Percentiles rank a stretch among this genome's conserved stretches.
Evolutionary conservation across 2,113 vertebrate species (phyloP).

Genomic region (Barnardius zonarius): DNA sequence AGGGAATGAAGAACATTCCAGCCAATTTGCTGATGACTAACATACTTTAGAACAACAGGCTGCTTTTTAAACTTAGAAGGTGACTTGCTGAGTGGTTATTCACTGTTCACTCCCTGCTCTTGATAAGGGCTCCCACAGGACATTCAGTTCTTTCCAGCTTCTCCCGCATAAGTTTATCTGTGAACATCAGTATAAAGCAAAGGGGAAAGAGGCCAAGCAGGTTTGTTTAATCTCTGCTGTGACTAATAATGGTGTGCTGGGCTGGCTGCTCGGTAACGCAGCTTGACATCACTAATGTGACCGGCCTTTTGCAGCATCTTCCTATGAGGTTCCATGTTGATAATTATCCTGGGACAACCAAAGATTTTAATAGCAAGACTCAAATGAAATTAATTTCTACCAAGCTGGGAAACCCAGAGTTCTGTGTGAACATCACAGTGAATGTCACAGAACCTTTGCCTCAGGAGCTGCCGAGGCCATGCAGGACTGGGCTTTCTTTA

Average conservation of each 20-base stretch:
- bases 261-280: neutral
- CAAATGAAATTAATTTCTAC: neutral
- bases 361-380: neutral
- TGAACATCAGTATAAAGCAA: constrained; percentile 42
- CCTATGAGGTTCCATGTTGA: neutral
- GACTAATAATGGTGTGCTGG: constrained; percentile 37
- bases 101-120: neutral
- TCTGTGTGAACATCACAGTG: neutral
- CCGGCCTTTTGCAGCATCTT: neutral
- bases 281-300: neutral
- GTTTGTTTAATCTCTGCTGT: constrained; percentile 59
- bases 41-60: neutral
- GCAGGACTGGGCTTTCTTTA: neutral
- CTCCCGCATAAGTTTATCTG: constrained; percentile 40
- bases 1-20: neutral
- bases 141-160: constrained; percentile 58
- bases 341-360: neutral
- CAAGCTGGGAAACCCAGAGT: neutral
- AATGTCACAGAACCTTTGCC: neutral
- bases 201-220: constrained; percentile 55
- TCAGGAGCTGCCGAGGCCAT: neutral
- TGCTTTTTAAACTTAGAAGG: constrained; percentile 32
- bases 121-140: constrained; percentile 65
- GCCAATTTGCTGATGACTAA: constrained; percentile 18
- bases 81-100: constrained; percentile 46